Evolutionary conservation across 2,888 invertebrate genomes (phyloP), one percentile per base, ranked within the genome.

Genomic region (Timema cristinae): DNA sequence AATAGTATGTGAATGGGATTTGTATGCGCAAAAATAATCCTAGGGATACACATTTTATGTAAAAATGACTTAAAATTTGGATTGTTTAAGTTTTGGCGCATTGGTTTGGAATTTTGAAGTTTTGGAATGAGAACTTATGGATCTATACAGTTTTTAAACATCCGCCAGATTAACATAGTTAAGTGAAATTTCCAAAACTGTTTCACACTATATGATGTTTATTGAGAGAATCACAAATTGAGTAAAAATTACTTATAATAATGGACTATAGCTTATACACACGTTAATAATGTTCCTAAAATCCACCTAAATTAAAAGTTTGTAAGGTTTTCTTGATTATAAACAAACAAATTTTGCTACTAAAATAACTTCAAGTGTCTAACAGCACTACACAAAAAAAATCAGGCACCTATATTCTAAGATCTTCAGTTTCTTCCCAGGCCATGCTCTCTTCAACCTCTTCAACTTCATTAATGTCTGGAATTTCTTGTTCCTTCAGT

Each of bases 401-500:
- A 5, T 59, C 8, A 16, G 59, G 0, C 59, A 7, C 59, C 32
- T 59, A 59, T 0, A 59, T 7, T 59, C 54, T 52, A 52, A n/a
- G 5, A 59, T 59, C 13, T n/a, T 59, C 59, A 59, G n/a, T 59
- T 59, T 59, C 13, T 59, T 59, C 59, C 59, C 59, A 13, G 15
- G 32, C 32, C 9, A 59, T 9, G 32, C 6, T n/a, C 9, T 59
- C 32, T 32, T 32, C 59, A 59, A n/a, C 59, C 59, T n/a, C 15
- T 11, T 59, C 59, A n/a, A n/a, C 59, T 59, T 59, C 59, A n/a
- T 32, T 32, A 0, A 7, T 6, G 9, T n/a, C 59, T n/a, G 13
- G 15, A 59, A n/a, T 59, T 32, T 59, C 59, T 59, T 15, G 59
- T 59, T 59, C 59, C 32, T 59, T 6, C 59, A 59, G 15, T n/a